A percentile compares a stretch with the other conserved stretches of the same genome.
These are phyloP conservation scores for Novumbra hubbsi DNA, from an alignment of 2,797 vertebrate genomes.

Conservation along the genomic window DNA sequence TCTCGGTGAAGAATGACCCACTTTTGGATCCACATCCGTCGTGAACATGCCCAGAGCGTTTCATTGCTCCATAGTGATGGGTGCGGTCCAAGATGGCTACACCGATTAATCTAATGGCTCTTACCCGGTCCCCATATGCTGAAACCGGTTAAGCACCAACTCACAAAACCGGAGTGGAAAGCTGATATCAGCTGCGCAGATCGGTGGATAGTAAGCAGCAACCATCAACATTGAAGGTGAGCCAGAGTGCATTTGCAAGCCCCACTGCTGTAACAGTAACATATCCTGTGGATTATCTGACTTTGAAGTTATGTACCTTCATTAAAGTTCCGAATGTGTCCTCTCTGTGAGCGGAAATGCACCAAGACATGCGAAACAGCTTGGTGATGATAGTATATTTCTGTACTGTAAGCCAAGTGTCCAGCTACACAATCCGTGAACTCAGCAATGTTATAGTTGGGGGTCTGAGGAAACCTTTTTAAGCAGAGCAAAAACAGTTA, in stretches of 20 bases:
- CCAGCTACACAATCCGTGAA: neutral
- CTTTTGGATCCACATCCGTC: slow-evolving; percentile 48
- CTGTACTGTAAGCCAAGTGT: neutral
- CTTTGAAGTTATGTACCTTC: neutral
- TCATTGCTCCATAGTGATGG: slow-evolving; percentile 19
- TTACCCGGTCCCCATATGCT: slow-evolving; percentile 2
- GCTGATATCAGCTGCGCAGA: slow-evolving; percentile 33
- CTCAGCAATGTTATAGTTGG: neutral
- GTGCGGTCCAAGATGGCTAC: slow-evolving; percentile 37
- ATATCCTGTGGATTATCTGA: neutral
- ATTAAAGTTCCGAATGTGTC: neutral
- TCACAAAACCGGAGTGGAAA: slow-evolving; percentile 35
- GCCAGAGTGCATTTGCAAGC: slow-evolving; percentile 17
- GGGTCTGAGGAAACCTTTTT: neutral
- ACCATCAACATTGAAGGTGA: slow-evolving; percentile 14
- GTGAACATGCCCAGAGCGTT: slow-evolving; percentile 24
- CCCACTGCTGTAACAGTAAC: slow-evolving; percentile 9
- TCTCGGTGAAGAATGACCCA: slow-evolving; percentile 50
- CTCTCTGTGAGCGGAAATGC: slow-evolving; percentile 1
- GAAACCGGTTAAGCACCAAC: slow-evolving; percentile 20
- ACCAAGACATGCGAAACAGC: neutral
- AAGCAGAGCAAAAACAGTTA: neutral
- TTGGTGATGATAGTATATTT: neutral
- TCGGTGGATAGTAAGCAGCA: slow-evolving; percentile 20
- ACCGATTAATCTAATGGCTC: slow-evolving; percentile 36